Conservation (phyloP, 2,888 invertebrate genomes). For the Tetranychus truncatus region DNA sequence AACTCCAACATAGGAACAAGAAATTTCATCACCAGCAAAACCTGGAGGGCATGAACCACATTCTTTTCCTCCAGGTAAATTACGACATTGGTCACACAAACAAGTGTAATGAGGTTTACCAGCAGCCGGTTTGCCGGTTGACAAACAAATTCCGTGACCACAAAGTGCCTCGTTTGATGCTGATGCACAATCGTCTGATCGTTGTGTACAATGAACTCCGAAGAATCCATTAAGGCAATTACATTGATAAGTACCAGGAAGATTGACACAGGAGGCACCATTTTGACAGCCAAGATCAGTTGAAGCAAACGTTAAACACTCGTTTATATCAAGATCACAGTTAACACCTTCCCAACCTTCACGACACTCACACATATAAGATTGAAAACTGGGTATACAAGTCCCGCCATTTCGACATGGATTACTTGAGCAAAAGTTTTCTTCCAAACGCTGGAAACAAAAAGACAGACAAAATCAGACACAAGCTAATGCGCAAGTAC, state of each 20-base stretch:
- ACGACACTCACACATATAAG: slow-evolving; percentile 55
- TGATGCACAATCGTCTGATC: slow-evolving; percentile 51
- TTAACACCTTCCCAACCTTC: slow-evolving; percentile 48
- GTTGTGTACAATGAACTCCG: slow-evolving; percentile 62
- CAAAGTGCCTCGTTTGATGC: slow-evolving; percentile 53
- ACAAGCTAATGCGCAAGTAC: no score
- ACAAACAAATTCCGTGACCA: slow-evolving; percentile 67
- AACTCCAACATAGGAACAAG: slow-evolving; percentile 48
- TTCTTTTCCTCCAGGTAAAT: slow-evolving; percentile 62
- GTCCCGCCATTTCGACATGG: slow-evolving; percentile 35
- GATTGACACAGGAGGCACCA: slow-evolving; percentile 32
- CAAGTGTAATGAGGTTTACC: slow-evolving; percentile 39
- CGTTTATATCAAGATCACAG: slow-evolving; percentile 66
- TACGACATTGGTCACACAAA: slow-evolving; percentile 50
- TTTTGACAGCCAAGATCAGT: slow-evolving; percentile 42
- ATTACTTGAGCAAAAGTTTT: slow-evolving; percentile 32
- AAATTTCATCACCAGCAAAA: slow-evolving; percentile 28
- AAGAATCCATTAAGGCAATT: slow-evolving; percentile 55
- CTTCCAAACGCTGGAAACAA: slow-evolving; percentile 17
- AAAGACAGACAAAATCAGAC: no score
- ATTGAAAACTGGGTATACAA: slow-evolving; percentile 52
- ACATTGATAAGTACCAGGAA: slow-evolving; percentile 37
- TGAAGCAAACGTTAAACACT: slow-evolving; percentile 57
- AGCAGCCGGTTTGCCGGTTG: slow-evolving; percentile 37
- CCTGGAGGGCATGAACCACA: slow-evolving; percentile 68